A percentile compares a stretch with the other conserved stretches of the same genome.
Evolutionary conservation across 2,888 invertebrate genomes (phyloP).

Genomic region (Drosophila prostipennis): DNA sequence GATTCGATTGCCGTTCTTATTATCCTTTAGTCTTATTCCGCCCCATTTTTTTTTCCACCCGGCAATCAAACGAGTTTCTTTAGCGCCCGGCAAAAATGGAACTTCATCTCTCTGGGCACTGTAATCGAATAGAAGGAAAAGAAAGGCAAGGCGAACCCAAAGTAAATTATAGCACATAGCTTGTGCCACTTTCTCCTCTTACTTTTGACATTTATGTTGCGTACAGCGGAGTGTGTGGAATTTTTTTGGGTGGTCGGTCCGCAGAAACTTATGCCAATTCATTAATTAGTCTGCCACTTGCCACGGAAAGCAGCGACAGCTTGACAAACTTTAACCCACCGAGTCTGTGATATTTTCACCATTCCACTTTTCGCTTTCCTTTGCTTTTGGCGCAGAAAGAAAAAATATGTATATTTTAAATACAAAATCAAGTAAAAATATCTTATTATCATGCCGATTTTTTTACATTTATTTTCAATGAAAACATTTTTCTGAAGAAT

Average conservation of each 20-base stretch:
- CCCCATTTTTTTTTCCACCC: too few relatives aligned
- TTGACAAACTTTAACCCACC: conserved; percentile 49
- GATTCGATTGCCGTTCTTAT: too few relatives aligned
- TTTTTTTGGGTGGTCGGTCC: background rate
- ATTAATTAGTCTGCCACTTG: conserved; percentile 76
- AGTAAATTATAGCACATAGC: conserved; percentile 30
- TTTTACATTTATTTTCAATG: background rate
- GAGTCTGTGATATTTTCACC: conserved; percentile 1
- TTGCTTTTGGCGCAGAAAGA: background rate
- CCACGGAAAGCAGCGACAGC: conserved; percentile 40
- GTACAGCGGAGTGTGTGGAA: conserved; percentile 25
- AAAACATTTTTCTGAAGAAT: background rate
- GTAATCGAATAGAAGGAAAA: background rate
- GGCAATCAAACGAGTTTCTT: too few relatives aligned
- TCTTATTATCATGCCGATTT: too few relatives aligned
- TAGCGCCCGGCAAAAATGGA: too few relatives aligned
- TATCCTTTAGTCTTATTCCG: too few relatives aligned
- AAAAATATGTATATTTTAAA: background rate
- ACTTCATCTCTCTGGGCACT: background rate
- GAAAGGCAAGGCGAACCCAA: background rate
- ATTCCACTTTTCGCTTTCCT: too few relatives aligned
- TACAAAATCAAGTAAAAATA: too few relatives aligned
- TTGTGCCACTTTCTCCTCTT: conserved; percentile 3
- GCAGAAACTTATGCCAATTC: conserved; percentile 78
- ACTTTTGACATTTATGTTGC: conserved; percentile 61